Percentiles rank a stretch among this genome's conserved stretches.
Conservation (phyloP, 2,113 vertebrate genomes). For the Misgurnus mizolepis region DNA sequence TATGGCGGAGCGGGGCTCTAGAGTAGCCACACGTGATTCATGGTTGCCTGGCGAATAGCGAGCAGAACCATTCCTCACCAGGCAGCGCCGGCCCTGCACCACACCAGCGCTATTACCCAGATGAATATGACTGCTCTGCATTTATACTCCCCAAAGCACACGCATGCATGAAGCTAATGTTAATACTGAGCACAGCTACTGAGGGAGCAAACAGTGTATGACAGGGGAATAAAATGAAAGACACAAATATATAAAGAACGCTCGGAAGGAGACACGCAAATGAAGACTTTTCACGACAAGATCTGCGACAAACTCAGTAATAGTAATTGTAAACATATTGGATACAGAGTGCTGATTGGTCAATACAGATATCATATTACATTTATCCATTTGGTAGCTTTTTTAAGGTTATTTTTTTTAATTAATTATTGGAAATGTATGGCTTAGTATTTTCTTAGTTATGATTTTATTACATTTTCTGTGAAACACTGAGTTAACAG, state of each 20-base stretch:
- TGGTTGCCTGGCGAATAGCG: constrained; percentile 90
- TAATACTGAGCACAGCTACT: constrained; percentile 13
- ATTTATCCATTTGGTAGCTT: too few species aligned
- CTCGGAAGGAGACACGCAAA: constrained; percentile 62
- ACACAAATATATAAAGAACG: constrained; percentile 52
- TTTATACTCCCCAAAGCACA: constrained; percentile 62
- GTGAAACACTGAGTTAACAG: neutral
- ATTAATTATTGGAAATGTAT: too few species aligned
- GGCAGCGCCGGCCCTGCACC: constrained; percentile 89
- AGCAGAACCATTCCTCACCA: constrained; percentile 99
- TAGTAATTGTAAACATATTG: neutral
- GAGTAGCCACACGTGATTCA: constrained; percentile 98
- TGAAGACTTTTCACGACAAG: constrained; percentile 44
- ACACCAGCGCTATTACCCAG: constrained; percentile 99
- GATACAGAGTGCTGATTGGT: neutral
- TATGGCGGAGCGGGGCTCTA: constrained; percentile 94
- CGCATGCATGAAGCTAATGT: constrained; percentile 48
- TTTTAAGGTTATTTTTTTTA: too few species aligned
- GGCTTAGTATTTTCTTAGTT: neutral
- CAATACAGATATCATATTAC: neutral
- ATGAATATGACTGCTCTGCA: constrained; percentile 99
- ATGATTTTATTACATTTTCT: neutral
- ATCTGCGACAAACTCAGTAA: neutral
- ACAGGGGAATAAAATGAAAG: neutral
- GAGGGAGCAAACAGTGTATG: constrained; percentile 3